These are phyloP conservation scores for Eupithecia exiguata DNA, from an alignment of 2,888 invertebrate species.

Conservation along the genomic window DNA sequence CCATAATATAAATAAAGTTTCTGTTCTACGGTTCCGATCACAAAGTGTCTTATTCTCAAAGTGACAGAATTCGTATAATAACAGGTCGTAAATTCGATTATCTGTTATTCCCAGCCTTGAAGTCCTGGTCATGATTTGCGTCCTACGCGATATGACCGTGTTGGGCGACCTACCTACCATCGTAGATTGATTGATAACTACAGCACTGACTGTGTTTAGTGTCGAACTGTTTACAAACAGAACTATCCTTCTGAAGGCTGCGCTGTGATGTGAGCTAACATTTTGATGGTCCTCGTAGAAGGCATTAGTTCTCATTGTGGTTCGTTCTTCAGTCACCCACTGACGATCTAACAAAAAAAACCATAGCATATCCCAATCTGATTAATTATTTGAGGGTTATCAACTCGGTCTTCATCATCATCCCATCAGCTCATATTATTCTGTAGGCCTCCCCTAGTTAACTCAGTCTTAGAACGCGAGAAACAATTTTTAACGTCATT, in stretches of 20 bases:
- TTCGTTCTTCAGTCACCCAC: neutral
- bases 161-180: slow-evolving; percentile 12
- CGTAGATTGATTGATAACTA: slow-evolving; percentile 17
- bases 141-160: slow-evolving; percentile 57
- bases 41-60: neutral
- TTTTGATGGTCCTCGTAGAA: neutral
- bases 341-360: neutral
- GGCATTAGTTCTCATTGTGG: neutral
- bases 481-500: neutral
- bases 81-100: slow-evolving; percentile 65
- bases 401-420: neutral
- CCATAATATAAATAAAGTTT: neutral
- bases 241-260: neutral
- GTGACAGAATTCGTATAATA: slow-evolving; percentile 43
- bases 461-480: neutral
- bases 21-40: neutral
- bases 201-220: slow-evolving; percentile 9
- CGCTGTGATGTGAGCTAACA: neutral
- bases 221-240: slow-evolving; percentile 31
- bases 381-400: neutral
- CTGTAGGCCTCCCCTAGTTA: neutral
- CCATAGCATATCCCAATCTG: neutral
- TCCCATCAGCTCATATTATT: neutral
- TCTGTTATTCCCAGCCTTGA: slow-evolving; percentile 63
- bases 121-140: slow-evolving; percentile 70